Base-by-base conservation (phyloP, 2,888 invertebrate species). In the Pyrgus malvae region DNA sequence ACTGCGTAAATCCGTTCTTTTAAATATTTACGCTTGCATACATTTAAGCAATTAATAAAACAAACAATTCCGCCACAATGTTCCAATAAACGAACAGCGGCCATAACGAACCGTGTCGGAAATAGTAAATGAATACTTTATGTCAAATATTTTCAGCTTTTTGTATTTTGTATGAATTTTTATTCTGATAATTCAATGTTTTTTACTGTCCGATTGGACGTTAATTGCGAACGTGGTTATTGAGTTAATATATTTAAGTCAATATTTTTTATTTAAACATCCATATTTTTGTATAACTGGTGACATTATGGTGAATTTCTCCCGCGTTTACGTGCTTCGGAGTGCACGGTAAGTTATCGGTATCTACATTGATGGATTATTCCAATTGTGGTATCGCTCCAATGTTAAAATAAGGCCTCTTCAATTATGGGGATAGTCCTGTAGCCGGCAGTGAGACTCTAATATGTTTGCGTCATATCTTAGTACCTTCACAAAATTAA, bases 41-140 rank as follows among this genome's bases (percentile, higher is more conserved):
- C 40, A 42, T 35, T 50, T 50, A 42, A 50, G 11, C 42, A 50
- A 51, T 51, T 51, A 42, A 51, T 51, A 44, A 44, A 51, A 44
- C 44, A 51, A 51, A 51, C 35, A 44, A 19, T 41, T 33, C 31
- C 19, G 42, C 50, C 37, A 44, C 51, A 44, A 29, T 44, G 41
- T 44, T 44, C 35, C 44, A 44, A 35, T 27, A 51, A 51, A 31
- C 44, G 27, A 48, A 48, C 48, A 27, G 37, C n/a, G 14, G n/a
- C 35, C 19, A 37, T 51, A 51, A 51, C 51, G 51, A 51, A 51
- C 51, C 51, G 42, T 37, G 19, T 14, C 17, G 12, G 17, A 51
- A 33, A 50, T 35, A 50, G 44, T 44, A 44, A 35, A 35, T 37
- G 51, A 44, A 51, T 44, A 51, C 44, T 51, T 51, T 51, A 44